Conservation (phyloP, 2,888 invertebrate species). For the Leptura quadrifasciata region DNA sequence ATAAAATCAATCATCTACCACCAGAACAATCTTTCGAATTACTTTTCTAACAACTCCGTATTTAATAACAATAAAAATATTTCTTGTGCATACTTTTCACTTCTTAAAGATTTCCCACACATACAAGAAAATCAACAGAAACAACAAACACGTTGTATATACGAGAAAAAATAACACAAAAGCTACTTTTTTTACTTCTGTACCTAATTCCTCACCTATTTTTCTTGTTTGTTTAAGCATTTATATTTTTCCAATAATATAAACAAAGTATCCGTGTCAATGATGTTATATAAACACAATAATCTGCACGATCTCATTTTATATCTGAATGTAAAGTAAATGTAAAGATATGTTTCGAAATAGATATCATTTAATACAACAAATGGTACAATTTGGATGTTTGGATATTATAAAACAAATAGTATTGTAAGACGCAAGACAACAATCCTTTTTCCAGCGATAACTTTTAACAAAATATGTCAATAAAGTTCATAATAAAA, state of each 20-base stretch:
- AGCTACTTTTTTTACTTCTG: not conserved
- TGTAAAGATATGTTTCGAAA: slow-evolving; percentile 35
- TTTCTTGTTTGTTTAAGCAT: slow-evolving; percentile 29
- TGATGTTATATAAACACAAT: slow-evolving; percentile 50
- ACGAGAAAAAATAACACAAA: too few relatives aligned
- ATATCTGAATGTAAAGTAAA: slow-evolving; percentile 32
- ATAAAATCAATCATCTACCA: too few relatives aligned
- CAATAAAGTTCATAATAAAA: not conserved
- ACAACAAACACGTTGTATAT: too few relatives aligned
- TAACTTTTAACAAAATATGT: not conserved
- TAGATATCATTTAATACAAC: slow-evolving; percentile 11
- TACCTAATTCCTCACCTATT: not conserved
- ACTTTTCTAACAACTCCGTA: too few relatives aligned
- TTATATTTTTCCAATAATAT: slow-evolving; percentile 43
- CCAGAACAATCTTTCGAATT: too few relatives aligned
- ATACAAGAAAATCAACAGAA: too few relatives aligned
- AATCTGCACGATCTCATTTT: slow-evolving; percentile 46
- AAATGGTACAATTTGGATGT: slow-evolving; percentile 29
- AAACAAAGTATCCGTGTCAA: slow-evolving; percentile 50
- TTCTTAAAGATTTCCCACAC: too few relatives aligned
- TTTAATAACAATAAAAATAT: too few relatives aligned
- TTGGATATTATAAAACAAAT: slow-evolving; percentile 30
- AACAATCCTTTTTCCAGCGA: slow-evolving; percentile 10
- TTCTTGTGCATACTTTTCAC: too few relatives aligned
- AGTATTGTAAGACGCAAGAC: slow-evolving; percentile 4